Base-by-base conservation (phyloP, 2,113 vertebrate species). In the Aphelocoma coerulescens region DNA sequence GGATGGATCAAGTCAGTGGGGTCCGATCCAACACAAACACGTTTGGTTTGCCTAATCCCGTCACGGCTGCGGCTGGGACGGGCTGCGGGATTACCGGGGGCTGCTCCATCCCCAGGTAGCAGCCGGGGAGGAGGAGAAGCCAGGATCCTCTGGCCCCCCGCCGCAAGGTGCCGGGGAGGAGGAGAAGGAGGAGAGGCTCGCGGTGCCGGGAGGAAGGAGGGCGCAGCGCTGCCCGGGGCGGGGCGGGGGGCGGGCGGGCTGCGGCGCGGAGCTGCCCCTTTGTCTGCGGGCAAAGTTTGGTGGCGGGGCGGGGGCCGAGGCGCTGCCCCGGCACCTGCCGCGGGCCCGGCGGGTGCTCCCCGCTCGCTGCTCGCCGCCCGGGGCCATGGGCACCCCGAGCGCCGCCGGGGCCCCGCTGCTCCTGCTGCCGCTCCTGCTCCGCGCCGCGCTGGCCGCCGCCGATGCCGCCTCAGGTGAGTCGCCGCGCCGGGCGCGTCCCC, bases 271-370 rank as follows among this genome's bases (percentile, higher is more conserved):
- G 73, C 59, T 20, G 90, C 77, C 21, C 91, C 93, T 93, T 93
- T 93, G 94, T 95, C 62, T 93, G 88, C 14, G 87, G 94, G 79
- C 39, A 46, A 93, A 93, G 62, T 94, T 95, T 79, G 73, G 58
- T 10, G 58, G 86, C n/a, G 46, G 58, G 63, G 51, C 7, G 66
- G 49, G 59, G 32, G 58, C 9, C 0, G 37, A 81, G 65, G 49
- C 7, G 59, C 71, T 66, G 76, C 37, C 69, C 85, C 59, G 81
- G 85, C 85, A 89, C 76, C 81, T 95, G 93, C 85, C 37, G 80
- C 54, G 57, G 69, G 62, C 43, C n/a, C 33, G 73, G 69, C 51
- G 46, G 63, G 35, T 14, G 11, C 11, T 18, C 5, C 16, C 7
- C 27, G 20, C 7, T 65, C 37, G 44, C 57, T 16, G n/a, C 57